A percentile compares a stretch with the other conserved stretches of the same genome.
Conservation (phyloP, 2,888 invertebrate genomes). For the Eilema depressum region DNA sequence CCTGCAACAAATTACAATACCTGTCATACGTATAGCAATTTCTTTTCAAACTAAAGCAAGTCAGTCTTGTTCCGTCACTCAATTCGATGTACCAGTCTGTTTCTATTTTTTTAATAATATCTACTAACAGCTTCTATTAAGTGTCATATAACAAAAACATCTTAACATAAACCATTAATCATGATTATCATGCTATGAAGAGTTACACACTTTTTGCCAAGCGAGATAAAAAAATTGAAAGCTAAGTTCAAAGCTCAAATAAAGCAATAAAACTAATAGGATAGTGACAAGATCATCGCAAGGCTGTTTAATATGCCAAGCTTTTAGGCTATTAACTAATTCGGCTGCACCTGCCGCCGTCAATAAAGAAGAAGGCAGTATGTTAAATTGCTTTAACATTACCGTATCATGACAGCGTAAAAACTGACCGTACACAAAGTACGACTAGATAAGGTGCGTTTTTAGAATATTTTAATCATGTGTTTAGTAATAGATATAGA, state of each 20-base stretch:
- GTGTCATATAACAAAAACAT: background rate
- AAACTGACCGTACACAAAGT: constrained; percentile 7
- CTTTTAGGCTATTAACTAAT: constrained; percentile 49
- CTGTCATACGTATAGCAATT: background rate
- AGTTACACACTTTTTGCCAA: background rate
- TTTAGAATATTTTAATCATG: background rate
- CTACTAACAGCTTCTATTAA: background rate
- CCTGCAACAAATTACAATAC: too few species aligned
- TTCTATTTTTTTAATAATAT: background rate
- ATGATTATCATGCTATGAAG: background rate
- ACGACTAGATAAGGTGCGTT: constrained; percentile 11
- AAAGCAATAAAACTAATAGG: constrained; percentile 46
- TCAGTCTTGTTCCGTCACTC: background rate
- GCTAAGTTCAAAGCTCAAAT: constrained; percentile 28
- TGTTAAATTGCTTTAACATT: constrained; percentile 36
- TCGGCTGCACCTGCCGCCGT: constrained; percentile 46
- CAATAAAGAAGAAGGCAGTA: constrained; percentile 40
- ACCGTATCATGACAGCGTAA: constrained; percentile 26
- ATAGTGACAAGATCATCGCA: constrained; percentile 37
- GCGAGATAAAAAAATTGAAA: constrained; percentile 11
- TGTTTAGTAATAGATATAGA: too few species aligned
- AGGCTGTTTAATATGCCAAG: constrained; percentile 18
- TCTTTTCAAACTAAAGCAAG: background rate
- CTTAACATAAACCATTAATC: background rate
- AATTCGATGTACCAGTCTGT: background rate